Conservation (phyloP, 1,140 invertebrate genomes). For the Cyclina sinensis region DNA sequence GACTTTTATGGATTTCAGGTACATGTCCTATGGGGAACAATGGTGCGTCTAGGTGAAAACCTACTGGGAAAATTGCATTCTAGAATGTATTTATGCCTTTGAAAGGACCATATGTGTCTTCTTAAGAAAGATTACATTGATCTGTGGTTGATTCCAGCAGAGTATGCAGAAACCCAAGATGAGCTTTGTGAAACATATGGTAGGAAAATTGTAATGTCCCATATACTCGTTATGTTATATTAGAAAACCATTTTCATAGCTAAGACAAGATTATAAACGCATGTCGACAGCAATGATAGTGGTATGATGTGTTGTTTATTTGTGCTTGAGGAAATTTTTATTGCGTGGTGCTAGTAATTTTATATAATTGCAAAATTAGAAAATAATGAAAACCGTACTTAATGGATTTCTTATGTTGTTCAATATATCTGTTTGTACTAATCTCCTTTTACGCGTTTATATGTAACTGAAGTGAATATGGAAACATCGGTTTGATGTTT, state of each 20-base stretch:
- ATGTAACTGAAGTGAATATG: too few species aligned
- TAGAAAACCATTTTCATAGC: not conserved
- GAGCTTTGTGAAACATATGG: not conserved
- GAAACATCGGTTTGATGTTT: too few species aligned
- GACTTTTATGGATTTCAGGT: not conserved
- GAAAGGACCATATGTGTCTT: constrained; percentile 5
- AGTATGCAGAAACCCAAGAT: not conserved
- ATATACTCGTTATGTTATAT: too few species aligned
- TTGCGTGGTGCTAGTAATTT: not conserved
- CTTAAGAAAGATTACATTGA: constrained; percentile 6
- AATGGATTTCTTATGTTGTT: too few species aligned
- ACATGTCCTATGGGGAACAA: not conserved
- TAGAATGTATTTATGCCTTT: not conserved
- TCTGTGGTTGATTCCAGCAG: not conserved
- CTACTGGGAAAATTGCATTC: not conserved
- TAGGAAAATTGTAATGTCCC: too few species aligned
- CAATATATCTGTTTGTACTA: too few species aligned
- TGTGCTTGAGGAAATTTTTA: not conserved
- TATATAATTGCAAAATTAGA: not conserved
- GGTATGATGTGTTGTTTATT: not conserved
- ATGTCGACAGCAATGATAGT: not conserved
- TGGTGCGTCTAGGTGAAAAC: not conserved
- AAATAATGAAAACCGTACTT: too few species aligned
- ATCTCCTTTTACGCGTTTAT: too few species aligned
- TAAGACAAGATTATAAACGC: not conserved